A percentile compares a stretch with the other conserved stretches of the same genome.
Evolutionary conservation across 1,140 invertebrate genomes (phyloP).

Genomic region (Drosophila sturtevanti): DNA sequence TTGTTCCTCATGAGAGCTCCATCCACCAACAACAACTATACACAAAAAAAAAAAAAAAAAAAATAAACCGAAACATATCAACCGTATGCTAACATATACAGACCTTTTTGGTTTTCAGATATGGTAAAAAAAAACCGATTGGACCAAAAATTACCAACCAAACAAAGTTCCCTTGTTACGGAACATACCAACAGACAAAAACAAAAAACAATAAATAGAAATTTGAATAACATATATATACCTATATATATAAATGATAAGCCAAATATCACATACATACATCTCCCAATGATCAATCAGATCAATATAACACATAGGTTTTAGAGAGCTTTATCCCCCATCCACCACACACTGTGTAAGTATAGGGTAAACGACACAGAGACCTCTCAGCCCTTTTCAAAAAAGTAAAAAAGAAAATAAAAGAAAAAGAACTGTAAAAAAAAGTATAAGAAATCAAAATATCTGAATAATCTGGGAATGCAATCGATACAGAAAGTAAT

Average conservation of each 20-base stretch:
- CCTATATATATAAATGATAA: no score
- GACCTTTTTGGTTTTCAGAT: slow-evolving; percentile 79
- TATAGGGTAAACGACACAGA: not conserved
- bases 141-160: slow-evolving; percentile 32
- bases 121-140: slow-evolving; percentile 61
- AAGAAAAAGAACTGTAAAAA: no score
- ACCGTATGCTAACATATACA: slow-evolving; percentile 75
- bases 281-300: not conserved
- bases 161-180: slow-evolving; percentile 1
- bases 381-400: not conserved
- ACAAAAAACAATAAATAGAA: not conserved
- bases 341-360: slow-evolving; percentile 1
- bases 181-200: not conserved
- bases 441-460: not conserved
- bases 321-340: slow-evolving; percentile 25
- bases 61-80: not conserved
- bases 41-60: slow-evolving; percentile 14
- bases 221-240: not conserved
- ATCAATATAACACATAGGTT: not conserved
- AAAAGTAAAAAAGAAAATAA: no score
- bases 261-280: not conserved
- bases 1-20: slow-evolving; percentile 12
- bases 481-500: not conserved
- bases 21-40: slow-evolving; percentile 38
- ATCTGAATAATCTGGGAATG: not conserved